Percentiles rank a stretch among this genome's conserved stretches.
phyloP scores from a whole-genome alignment of 2,888 invertebrate species.

The Orgyia antiqua region DNA sequence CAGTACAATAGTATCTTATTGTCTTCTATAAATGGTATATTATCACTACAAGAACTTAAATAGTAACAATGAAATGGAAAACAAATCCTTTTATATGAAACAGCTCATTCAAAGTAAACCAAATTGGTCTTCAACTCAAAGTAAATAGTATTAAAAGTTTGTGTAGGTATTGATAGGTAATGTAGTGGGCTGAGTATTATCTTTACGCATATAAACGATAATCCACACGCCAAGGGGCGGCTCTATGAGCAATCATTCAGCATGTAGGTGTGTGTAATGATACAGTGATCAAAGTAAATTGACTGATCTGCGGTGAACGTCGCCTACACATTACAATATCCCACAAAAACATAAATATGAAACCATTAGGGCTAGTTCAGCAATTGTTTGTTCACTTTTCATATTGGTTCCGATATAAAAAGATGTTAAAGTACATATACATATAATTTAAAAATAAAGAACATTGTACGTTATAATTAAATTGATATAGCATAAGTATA shows the following conservation, averaged over 20 bases:
- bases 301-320: conserved; percentile 34
- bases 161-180: conserved; percentile 18
- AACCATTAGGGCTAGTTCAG: no score
- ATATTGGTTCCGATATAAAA: no score
- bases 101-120: conserved; percentile 14
- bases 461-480: no score
- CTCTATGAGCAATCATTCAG: conserved; percentile 40
- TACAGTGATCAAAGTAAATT: conserved; percentile 42
- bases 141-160: conserved; percentile 18
- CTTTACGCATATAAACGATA: conserved; percentile 25
- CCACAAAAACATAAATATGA: no score
- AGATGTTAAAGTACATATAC: no score
- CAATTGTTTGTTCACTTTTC: no score
- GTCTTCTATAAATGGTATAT: conserved; percentile 13
- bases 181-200: conserved; percentile 25
- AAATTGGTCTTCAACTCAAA: conserved; percentile 20
- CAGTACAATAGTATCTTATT: conserved; percentile 15
- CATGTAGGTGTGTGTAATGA: conserved; percentile 38
- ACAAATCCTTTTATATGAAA: conserved; percentile 13
- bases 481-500: no score
- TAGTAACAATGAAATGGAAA: conserved; percentile 20
- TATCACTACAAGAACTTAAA: conserved; percentile 9
- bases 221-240: conserved; percentile 36
- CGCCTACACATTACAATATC: conserved; percentile 17
- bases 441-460: no score